Evolutionary conservation across 2,113 vertebrate genomes (phyloP), one percentile per base, ranked within the genome.

Genomic region (Sylvilagus bachmani): DNA sequence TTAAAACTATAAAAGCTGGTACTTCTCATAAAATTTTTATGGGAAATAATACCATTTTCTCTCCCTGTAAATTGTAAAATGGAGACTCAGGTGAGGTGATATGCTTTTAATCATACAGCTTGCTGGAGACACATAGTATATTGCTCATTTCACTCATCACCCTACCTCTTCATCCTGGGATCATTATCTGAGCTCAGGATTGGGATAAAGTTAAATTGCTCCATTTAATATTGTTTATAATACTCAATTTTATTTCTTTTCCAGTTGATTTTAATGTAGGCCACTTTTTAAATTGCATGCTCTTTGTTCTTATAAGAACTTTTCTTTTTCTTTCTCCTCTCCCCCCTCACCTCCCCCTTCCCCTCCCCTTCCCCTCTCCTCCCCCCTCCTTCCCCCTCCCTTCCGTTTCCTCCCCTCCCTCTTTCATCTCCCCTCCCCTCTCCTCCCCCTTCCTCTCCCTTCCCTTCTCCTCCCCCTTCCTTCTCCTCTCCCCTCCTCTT

Each of bases 231-330:
- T 85, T 69, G 21, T 86, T 90, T 86, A 49, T 27, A 80, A 86
- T 90, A 81, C 25, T 86, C 66, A 74, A 19, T 80, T 93, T 89
- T 89, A 94, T 12, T 82, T 89, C 51, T 79, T 85, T 96, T 89
- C 36, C 75, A 92, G 12, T 38, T 61, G 62, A 74, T 64, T 83
- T 93, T 80, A 88, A 79, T 86, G 61, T 21, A 73, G 61, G 62
- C 12, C 55, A 79, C 12, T 79, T 10, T 74, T 80, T 31, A 82
- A 77, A 51, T 33, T 22, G 29, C 75, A 44, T 58, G 55, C 17
- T 58, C 17, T 58, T 58, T 58, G 12, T 58, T 17, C 55, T 58
- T 58, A 17, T 17, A 58, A 58, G 55, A 58, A 58, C 55, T 58
- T 58, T 58, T 58, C 55, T 58, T 58, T 17, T 17, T 17, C 55